A percentile compares a stretch with the other conserved stretches of the same genome.
phyloP scores from a whole-genome alignment of 2,113 vertebrate species.

The Mustelus asterias region DNA sequence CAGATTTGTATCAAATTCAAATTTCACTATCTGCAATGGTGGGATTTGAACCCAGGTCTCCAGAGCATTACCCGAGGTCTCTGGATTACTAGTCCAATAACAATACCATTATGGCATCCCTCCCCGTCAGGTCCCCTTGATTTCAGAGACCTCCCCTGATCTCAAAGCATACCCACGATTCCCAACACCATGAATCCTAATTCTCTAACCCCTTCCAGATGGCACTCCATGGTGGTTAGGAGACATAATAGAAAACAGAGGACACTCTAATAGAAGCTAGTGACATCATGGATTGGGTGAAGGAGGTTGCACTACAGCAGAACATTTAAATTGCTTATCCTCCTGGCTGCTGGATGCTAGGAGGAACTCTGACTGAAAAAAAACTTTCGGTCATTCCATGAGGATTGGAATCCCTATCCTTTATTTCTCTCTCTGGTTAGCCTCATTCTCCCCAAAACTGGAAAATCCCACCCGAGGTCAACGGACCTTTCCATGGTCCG shows the following conservation, averaged over 20 bases:
- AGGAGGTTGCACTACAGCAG: too few species aligned
- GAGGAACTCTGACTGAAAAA: not conserved
- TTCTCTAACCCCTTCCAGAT: not conserved
- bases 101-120: too few species aligned
- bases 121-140: too few species aligned
- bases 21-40: too few species aligned
- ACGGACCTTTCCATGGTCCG: too few species aligned
- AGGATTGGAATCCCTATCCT: not conserved
- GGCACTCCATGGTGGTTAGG: not conserved
- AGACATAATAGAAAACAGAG: not conserved
- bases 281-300: not conserved
- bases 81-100: too few species aligned
- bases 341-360: not conserved
- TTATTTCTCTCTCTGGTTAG: not conserved
- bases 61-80: too few species aligned
- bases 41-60: too few species aligned
- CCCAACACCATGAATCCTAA: not conserved
- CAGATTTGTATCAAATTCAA: too few species aligned
- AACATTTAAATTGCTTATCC: not conserved
- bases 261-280: not conserved
- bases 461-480: too few species aligned
- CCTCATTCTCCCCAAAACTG: too few species aligned
- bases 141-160: not conserved
- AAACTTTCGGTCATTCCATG: not conserved
- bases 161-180: not conserved